phyloP scores from a whole-genome alignment of 1,140 invertebrate species.

The Druon quercuslanigerum region DNA sequence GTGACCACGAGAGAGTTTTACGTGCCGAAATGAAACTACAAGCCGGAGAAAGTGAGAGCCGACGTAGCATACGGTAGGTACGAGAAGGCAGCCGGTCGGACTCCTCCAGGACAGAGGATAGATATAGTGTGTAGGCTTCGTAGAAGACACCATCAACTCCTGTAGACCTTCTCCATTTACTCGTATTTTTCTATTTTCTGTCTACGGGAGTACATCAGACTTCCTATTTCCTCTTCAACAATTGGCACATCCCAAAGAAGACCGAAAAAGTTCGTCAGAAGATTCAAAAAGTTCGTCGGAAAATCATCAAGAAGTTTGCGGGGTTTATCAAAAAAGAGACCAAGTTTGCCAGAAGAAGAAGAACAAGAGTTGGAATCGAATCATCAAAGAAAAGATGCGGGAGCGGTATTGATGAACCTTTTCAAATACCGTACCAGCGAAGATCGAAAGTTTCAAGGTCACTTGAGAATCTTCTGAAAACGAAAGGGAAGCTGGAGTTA shows the following conservation, averaged over 20 bases:
- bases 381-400: background rate
- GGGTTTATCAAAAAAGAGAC: background rate
- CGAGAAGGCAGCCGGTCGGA: conserved; percentile 58
- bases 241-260: background rate
- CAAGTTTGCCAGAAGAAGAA: background rate
- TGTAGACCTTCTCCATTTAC: conserved; percentile 39
- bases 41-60: conserved; percentile 74
- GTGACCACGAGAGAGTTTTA: conserved; percentile 69
- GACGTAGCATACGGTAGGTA: conserved; percentile 63
- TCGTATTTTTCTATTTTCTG: background rate
- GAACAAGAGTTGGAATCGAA: background rate
- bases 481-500: background rate
- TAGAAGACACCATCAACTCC: conserved; percentile 51
- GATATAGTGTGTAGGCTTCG: conserved; percentile 61
- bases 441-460: conserved; percentile 17
- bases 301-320: background rate
- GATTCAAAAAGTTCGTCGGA: background rate
- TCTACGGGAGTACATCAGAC: background rate
- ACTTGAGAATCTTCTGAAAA: background rate
- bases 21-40: conserved; percentile 72
- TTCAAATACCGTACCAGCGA: background rate
- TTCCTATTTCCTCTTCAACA: background rate
- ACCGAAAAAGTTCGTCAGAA: background rate
- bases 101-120: conserved; percentile 64
- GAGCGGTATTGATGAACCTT: background rate